Evolutionary conservation across 2,113 vertebrate genomes (phyloP).

Genomic region (Sula dactylatra): DNA sequence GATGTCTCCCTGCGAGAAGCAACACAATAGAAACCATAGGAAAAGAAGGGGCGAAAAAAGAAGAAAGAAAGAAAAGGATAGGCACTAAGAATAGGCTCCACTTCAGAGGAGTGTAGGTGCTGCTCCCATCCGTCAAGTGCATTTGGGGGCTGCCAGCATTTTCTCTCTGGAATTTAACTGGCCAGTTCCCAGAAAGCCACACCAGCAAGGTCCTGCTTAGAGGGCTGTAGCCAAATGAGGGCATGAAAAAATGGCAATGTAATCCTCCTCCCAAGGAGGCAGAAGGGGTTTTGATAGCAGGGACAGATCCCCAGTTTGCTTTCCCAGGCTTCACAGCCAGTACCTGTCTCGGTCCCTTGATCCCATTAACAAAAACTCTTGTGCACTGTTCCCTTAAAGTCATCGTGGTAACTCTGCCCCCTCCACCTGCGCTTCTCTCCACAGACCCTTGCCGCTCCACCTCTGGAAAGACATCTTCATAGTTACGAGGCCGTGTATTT

Average conservation of each 20-base stretch:
- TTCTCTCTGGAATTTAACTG: neutral
- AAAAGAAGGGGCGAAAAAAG: neutral
- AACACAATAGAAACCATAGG: neutral
- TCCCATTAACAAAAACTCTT: neutral
- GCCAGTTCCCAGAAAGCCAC: neutral
- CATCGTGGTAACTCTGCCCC: neutral
- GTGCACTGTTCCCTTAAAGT: neutral
- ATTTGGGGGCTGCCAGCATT: neutral
- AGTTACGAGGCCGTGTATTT: neutral
- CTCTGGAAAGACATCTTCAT: neutral
- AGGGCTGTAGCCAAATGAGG: neutral
- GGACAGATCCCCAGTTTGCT: neutral
- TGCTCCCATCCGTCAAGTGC: neutral
- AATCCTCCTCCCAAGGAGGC: neutral
- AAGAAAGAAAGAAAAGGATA: neutral
- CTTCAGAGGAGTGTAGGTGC: neutral
- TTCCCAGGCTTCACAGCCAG: neutral
- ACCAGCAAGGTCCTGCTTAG: neutral
- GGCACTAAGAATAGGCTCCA: neutral
- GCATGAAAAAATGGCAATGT: neutral
- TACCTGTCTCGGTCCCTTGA: neutral
- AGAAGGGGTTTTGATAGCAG: neutral
- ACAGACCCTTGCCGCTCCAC: neutral
- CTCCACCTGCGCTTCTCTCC: neutral
- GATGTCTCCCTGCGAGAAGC: neutral